These are phyloP conservation scores for Pegea sp. DNA, from an alignment of 23 tunicate species.

Conservation along the genomic window DNA sequence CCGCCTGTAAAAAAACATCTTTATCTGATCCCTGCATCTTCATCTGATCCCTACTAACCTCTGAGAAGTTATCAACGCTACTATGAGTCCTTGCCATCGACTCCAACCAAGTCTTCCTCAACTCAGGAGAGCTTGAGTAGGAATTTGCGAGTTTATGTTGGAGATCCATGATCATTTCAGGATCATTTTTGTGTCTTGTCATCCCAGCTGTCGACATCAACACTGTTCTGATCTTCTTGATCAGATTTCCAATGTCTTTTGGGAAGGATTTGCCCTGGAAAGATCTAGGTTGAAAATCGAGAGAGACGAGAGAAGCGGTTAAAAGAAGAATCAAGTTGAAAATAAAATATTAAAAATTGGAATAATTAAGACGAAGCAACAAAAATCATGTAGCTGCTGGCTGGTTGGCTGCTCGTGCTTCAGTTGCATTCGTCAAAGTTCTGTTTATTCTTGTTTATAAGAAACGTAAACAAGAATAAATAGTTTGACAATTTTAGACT, in stretches of 20 bases:
- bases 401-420: too few relatives aligned
- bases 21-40: background rate
- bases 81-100: conserved; percentile 83
- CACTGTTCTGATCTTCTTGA: conserved; percentile 88
- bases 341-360: too few relatives aligned
- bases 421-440: too few relatives aligned
- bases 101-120: conserved; percentile 96
- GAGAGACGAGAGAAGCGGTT: too few relatives aligned
- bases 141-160: conserved; percentile 92
- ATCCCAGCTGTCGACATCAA: conserved; percentile 89
- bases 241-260: conserved; percentile 70
- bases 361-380: too few relatives aligned
- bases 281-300: too few relatives aligned
- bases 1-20: conserved; percentile 44
- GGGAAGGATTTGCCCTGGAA: conserved; percentile 61
- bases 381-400: too few relatives aligned
- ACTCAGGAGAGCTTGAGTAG: conserved; percentile 85
- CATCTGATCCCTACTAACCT: conserved; percentile 10
- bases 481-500: too few relatives aligned
- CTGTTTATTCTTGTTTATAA: too few relatives aligned
- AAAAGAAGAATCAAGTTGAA: too few relatives aligned
- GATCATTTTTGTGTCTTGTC: conserved; percentile 96
- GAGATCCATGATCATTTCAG: conserved; percentile 78
- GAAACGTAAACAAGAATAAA: too few relatives aligned
- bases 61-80: conserved; percentile 43